phyloP scores from a whole-genome alignment of 2,113 vertebrate genomes.

The Montifringilla adamsi region DNA sequence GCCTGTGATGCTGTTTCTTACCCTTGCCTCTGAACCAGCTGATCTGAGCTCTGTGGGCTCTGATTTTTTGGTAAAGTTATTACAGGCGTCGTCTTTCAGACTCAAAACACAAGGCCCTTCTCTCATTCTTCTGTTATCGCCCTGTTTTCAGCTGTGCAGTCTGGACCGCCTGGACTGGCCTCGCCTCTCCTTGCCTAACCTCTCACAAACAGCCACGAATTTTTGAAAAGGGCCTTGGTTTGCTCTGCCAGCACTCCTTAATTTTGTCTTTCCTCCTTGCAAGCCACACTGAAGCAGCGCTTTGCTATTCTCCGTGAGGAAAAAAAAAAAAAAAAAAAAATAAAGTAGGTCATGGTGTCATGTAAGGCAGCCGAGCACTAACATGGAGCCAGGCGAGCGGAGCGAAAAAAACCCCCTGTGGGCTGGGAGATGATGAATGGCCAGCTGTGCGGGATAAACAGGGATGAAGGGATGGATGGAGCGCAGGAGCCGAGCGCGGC shows the following conservation, averaged over 20 bases:
- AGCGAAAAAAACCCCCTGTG: not conserved
- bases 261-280: not conserved
- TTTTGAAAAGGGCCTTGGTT: conserved; percentile 25
- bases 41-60: not conserved
- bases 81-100: not conserved
- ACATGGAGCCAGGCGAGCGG: not conserved
- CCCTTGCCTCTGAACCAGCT: not conserved
- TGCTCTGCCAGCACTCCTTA: not conserved
- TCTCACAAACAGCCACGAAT: not conserved
- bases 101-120: not conserved
- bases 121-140: not conserved
- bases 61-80: not conserved
- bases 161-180: not conserved
- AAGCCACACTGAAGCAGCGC: not conserved
- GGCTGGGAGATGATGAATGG: not conserved
- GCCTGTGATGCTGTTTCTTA: not conserved
- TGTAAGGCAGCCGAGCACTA: conserved; percentile 3
- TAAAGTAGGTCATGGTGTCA: conserved; percentile 67
- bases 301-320: not conserved
- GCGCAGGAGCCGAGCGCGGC: not conserved
- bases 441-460: not conserved
- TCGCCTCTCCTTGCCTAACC: not conserved
- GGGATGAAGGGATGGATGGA: not conserved
- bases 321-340: not conserved
- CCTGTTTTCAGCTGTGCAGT: not conserved